Evolutionary conservation across 1,140 invertebrate species (phyloP).

Genomic region (Gryon sp.): DNA sequence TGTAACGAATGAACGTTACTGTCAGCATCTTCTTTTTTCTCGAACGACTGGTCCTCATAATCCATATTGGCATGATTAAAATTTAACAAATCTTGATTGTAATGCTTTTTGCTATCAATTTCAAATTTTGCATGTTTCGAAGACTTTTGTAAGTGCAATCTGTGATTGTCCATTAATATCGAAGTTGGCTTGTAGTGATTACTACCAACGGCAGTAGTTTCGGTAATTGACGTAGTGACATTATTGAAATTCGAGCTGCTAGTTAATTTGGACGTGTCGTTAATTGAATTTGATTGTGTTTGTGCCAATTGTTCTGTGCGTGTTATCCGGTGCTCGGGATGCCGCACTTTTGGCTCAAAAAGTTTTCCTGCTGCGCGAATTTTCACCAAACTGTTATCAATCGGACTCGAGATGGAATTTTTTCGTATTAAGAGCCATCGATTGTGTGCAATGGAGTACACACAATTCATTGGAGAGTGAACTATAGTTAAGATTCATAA

Average conservation of each 20-base stretch:
- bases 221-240: not conserved
- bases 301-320: slow-evolving; percentile 28
- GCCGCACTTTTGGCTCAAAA: slow-evolving; percentile 65
- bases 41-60: slow-evolving; percentile 44
- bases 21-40: slow-evolving; percentile 57
- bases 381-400: slow-evolving; percentile 70
- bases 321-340: slow-evolving; percentile 32
- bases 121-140: slow-evolving; percentile 26
- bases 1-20: slow-evolving; percentile 65
- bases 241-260: not conserved
- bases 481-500: slow-evolving; percentile 55
- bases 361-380: slow-evolving; percentile 70
- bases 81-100: slow-evolving; percentile 52
- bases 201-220: slow-evolving; percentile 6
- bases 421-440: slow-evolving; percentile 68
- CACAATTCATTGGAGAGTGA: slow-evolving; percentile 65
- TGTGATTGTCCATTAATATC: slow-evolving; percentile 18
- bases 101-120: slow-evolving; percentile 20
- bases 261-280: slow-evolving; percentile 17
- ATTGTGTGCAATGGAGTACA: slow-evolving; percentile 69
- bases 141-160: slow-evolving; percentile 11
- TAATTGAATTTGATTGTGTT: slow-evolving; percentile 17
- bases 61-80: slow-evolving; percentile 43
- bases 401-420: slow-evolving; percentile 64
- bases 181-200: slow-evolving; percentile 3